A percentile compares a stretch with the other conserved stretches of the same genome.
Evolutionary conservation across 2,797 vertebrate species (phyloP).

Genomic region (Chanos chanos): DNA sequence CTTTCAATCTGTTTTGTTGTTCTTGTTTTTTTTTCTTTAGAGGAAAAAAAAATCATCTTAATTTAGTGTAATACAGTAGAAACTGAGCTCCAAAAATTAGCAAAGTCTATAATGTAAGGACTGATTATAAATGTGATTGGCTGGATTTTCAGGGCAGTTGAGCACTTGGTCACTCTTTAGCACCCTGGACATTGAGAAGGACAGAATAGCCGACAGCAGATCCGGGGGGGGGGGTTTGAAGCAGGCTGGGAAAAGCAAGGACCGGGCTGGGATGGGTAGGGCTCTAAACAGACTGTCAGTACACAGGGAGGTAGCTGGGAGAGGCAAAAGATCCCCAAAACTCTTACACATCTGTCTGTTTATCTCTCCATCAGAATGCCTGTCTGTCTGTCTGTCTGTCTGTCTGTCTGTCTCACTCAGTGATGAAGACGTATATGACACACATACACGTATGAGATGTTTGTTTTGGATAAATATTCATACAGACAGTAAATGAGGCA

Average conservation of each 20-base stretch:
- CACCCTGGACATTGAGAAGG: too few relatives aligned
- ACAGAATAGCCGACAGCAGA: constrained; percentile 26
- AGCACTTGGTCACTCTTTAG: too few relatives aligned
- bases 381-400: constrained; percentile 32
- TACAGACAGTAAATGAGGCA: too few relatives aligned
- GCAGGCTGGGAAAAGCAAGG: constrained; percentile 39
- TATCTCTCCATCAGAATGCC: constrained; percentile 12
- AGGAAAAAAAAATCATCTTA: constrained; percentile 40
- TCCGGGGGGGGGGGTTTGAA: constrained; percentile 48
- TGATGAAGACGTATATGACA: constrained; percentile 43
- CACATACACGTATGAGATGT: constrained; percentile 27
- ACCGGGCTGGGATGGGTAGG: constrained; percentile 34
- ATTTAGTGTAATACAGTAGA: too few relatives aligned
- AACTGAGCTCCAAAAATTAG: too few relatives aligned
- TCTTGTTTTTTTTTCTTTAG: constrained; percentile 56
- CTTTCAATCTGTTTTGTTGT: constrained; percentile 64
- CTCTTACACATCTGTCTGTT: constrained; percentile 31
- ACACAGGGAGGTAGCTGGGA: constrained; percentile 61
- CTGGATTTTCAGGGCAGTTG: too few relatives aligned
- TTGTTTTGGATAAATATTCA: constrained; percentile 39
- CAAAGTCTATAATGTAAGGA: too few relatives aligned
- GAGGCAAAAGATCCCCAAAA: constrained; percentile 39
- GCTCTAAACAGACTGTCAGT: constrained; percentile 53
- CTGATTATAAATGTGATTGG: too few relatives aligned
- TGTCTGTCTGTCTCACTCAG: constrained; percentile 15